Conservation (phyloP, 2,113 vertebrate genomes). For the Clupea harengus region DNA sequence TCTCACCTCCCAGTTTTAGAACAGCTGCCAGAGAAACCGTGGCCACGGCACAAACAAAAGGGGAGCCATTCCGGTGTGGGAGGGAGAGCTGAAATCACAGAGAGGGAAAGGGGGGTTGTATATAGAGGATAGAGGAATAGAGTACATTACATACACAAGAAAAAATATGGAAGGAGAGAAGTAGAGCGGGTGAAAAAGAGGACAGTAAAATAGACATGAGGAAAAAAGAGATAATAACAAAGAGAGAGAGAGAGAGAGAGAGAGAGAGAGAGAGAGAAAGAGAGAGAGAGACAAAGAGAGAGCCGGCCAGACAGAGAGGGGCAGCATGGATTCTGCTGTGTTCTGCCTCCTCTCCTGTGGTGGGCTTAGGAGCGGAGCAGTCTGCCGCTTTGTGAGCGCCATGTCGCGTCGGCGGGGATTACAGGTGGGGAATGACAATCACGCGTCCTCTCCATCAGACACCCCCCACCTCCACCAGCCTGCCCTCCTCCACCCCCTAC, state of each 20-base stretch:
- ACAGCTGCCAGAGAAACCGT: constrained; percentile 13
- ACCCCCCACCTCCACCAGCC: background rate
- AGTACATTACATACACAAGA: background rate
- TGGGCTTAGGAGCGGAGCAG: background rate
- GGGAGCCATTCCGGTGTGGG: background rate
- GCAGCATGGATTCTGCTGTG: constrained; percentile 3
- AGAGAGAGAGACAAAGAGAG: background rate
- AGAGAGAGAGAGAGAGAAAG: constrained; percentile 24
- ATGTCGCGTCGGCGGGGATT: constrained; percentile 54
- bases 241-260: background rate
- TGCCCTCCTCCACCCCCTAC: background rate
- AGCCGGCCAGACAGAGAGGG: background rate
- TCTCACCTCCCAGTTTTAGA: constrained; percentile 42
- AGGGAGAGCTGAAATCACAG: background rate
- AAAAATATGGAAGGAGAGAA: background rate
- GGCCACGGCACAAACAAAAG: background rate
- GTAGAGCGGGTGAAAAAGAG: background rate
- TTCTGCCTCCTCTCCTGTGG: background rate
- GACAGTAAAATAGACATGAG: background rate
- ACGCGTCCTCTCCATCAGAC: constrained; percentile 14
- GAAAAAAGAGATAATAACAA: background rate
- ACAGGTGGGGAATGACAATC: constrained; percentile 45
- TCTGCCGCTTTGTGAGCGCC: constrained; percentile 50
- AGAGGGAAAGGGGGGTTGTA: background rate
- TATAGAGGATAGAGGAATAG: background rate